Evolutionary conservation across 2,888 invertebrate genomes (phyloP), one percentile per base, ranked within the genome.

Genomic region (Tetramorium bicarinatum): DNA sequence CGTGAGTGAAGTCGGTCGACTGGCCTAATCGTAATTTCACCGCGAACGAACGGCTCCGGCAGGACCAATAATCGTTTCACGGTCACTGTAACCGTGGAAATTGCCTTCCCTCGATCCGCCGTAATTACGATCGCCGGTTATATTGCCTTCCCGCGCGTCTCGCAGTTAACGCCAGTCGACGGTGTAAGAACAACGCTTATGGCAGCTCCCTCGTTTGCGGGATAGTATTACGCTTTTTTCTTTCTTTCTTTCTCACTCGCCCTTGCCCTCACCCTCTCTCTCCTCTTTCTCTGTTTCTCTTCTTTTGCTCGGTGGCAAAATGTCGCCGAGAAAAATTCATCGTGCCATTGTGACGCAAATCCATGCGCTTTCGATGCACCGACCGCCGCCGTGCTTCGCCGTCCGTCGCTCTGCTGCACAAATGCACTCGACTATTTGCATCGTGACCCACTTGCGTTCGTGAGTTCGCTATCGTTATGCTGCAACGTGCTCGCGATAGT

Each of bases 31-130:
- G 90, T 88, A 89, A 90, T 88, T 90, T 89, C 88, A 85, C 71
- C 84, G 38, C 84, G 83, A 74, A 88, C 87, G 87, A 88, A 87
- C 86, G 76, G 66, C 87, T 77, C 88, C 88, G 83, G 72, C 85
- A 86, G 87, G 90, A 86, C 89, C 88, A 89, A 90, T 90, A 89
- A 87, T 88, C 90, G 88, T 90, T 89, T 89, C 90, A 89, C 88
- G 90, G 88, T 88, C 87, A 90, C 88, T 86, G 88, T 88, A 89
- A 85, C 88, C 86, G 85, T 87, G 85, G 90, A 87, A 90, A 89
- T 89, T 88, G 88, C 89, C 82, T 82, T 64, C 52, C 83, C 77
- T 82, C 81, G 86, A 84, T 89, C 87, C 87, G 86, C 87, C 83
- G 88, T 88, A 90, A 90, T 90, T 89, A 89, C 88, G 82, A 85